phyloP scores from a whole-genome alignment of 2,113 vertebrate species.

The Euleptes europaea region DNA sequence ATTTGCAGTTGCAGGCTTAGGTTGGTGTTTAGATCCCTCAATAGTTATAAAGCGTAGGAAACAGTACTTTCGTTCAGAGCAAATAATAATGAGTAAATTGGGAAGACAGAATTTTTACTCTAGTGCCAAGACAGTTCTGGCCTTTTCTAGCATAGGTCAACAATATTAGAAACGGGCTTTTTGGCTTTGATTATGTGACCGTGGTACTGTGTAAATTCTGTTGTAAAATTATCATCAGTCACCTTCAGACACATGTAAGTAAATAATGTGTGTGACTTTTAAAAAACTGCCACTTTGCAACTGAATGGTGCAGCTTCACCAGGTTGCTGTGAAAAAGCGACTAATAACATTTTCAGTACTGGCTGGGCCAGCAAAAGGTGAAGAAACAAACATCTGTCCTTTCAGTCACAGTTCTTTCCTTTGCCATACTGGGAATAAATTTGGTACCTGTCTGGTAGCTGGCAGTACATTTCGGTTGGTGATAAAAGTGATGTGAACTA shows the following conservation, averaged over 20 bases:
- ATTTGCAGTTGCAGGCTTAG: too few relatives aligned
- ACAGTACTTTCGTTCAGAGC: neutral
- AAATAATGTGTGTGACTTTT: neutral
- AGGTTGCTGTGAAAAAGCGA: neutral
- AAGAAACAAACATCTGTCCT: neutral
- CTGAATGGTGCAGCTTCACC: neutral
- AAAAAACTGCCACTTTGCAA: neutral
- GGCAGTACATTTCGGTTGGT: neutral
- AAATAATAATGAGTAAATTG: neutral
- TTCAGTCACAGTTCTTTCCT: neutral
- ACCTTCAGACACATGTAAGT: neutral
- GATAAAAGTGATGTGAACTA: neutral
- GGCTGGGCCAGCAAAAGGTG: neutral
- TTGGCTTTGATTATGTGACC: neutral
- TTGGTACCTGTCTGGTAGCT: neutral
- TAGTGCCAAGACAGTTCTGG: neutral
- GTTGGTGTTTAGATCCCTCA: neutral
- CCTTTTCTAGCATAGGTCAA: neutral
- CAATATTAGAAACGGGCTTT: neutral
- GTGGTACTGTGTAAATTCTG: neutral
- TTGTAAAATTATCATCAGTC: neutral
- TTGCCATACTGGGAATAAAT: neutral
- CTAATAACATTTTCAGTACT: neutral
- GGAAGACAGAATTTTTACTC: neutral
- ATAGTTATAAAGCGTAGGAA: neutral